These are phyloP conservation scores for human (Homo sapiens) DNA, from an alignment of 2,113 vertebrate genomes.

Conservation along the genomic window GRCh38 chr19:28334501-28335000, in stretches of 20 bases:
- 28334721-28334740: neutral
- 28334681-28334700: neutral
- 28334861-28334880: neutral
- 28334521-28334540: neutral
- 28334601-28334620: neutral
- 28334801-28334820: neutral
- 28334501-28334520: neutral
- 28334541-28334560: neutral
- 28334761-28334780: neutral
- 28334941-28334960: neutral
- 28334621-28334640: neutral
- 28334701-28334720: neutral
- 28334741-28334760: neutral
- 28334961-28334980: neutral
- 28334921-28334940: neutral
- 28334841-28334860: neutral
- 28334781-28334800: neutral
- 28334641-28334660: neutral
- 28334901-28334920: neutral
- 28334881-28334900: neutral
- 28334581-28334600: neutral
- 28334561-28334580: neutral
- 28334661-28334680: neutral
- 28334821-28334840: neutral
- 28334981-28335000: neutral